These are phyloP conservation scores for Chironex yamaguchii DNA, from an alignment of 30 jellyfish, hydroid and myxozoan genomes.

Conservation along the genomic window DNA sequence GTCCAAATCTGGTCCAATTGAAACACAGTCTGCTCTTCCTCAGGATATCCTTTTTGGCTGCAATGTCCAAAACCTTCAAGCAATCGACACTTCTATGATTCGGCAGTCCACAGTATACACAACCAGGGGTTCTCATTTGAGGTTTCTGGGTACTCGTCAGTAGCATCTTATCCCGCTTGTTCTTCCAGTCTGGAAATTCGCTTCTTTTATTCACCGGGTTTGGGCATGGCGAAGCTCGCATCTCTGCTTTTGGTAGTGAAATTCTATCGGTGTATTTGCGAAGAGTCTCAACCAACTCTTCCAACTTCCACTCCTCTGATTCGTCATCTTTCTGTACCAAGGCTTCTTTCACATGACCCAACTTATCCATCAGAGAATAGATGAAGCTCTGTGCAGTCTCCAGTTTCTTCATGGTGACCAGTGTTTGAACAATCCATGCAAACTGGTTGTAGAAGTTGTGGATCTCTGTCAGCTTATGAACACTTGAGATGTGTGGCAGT, in stretches of 20 bases:
- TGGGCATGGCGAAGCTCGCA: constrained; percentile 10
- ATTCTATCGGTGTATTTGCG: constrained; percentile 35
- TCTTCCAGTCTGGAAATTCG: constrained; percentile 55
- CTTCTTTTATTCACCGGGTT: background rate
- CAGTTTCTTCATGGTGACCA: constrained; percentile 56
- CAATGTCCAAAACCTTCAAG: constrained; percentile 51
- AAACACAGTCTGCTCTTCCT: constrained; percentile 47
- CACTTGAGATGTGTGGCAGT: constrained; percentile 19
- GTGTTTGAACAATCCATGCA: constrained; percentile 65
- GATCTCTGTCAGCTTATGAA: constrained; percentile 8
- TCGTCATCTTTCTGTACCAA: constrained; percentile 54
- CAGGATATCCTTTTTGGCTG: constrained; percentile 54
- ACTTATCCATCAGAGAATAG: constrained; percentile 51
- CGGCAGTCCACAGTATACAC: constrained; percentile 49
- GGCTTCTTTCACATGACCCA: constrained; percentile 69
- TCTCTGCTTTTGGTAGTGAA: constrained; percentile 46
- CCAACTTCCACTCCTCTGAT: constrained; percentile 59
- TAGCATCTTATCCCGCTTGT: constrained; percentile 40
- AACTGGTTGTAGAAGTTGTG: constrained; percentile 60
- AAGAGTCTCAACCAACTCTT: constrained; percentile 55
- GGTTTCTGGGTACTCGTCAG: background rate
- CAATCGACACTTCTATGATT: constrained; percentile 51
- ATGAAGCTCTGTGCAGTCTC: constrained; percentile 36
- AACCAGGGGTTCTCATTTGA: constrained; percentile 38
- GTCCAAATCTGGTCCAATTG: constrained; percentile 39